Base-by-base conservation (phyloP, 2,797 vertebrate species). In the Acipenser transmontanus region DNA sequence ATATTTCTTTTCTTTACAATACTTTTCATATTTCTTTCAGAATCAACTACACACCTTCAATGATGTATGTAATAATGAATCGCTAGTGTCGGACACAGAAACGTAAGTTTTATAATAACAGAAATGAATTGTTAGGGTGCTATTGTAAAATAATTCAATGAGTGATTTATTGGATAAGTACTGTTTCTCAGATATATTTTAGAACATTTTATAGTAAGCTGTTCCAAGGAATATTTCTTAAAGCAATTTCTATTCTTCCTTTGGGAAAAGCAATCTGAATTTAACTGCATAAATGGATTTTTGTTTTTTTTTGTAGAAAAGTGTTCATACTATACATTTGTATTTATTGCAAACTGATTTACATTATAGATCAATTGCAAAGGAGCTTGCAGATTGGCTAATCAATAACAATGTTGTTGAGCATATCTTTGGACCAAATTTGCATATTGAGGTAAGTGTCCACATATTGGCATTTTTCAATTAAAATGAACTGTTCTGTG, bases 1-100 rank as follows among this genome's bases (percentile, higher is more conserved):
- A 6, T 47, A 8, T 7, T 64, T 67, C 7, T 10, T 65, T 47
- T 52, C 2, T 52, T 12, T 8, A 52, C 8, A 4, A 8, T 57
- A 13, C 54, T 57, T 71, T 82, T n/a, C 4, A 62, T 68, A 59
- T 71, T 78, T 81, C 77, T 72, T 73, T n/a, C 81, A 99, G 97
- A 99, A 99, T 82, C 97, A 99, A 75, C 93, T 99, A 71, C 97
- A 99, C 81, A 98, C 96, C 68, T 99, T 99, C 84, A 99, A 99
- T 66, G 97, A 99, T 72, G 96, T 98, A 79, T 99, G 97, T 87
- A 99, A 99, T 89, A 99, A 99, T 71, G 97, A 99, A 81, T 98
- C 97, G 8, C 87, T 99, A 85, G 97, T 99, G 82, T 99, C 96
- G 47, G 97, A 99, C 85, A 98, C 97, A 14, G 97, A 99, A 89